Conservation (phyloP, 2,888 invertebrate species). For the Muscina levida region DNA sequence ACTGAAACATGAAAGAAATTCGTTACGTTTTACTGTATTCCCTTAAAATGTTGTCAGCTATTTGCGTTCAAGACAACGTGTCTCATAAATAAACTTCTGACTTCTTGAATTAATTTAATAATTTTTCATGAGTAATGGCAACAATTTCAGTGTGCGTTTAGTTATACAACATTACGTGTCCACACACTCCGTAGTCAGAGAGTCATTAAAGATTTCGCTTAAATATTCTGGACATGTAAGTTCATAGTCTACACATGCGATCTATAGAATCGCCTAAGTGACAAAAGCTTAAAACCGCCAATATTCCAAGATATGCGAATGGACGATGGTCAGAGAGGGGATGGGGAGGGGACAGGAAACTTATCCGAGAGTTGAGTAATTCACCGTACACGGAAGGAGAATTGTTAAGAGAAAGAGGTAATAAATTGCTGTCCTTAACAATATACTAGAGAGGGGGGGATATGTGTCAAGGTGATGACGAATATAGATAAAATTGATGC, state of each 20-base stretch:
- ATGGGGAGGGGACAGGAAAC: too few relatives aligned
- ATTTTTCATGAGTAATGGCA: conserved; percentile 13
- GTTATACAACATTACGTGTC: conserved; percentile 40
- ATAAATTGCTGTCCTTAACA: too few relatives aligned
- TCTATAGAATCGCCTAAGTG: conserved; percentile 11
- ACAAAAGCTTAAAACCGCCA: conserved; percentile 18
- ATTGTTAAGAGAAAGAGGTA: too few relatives aligned
- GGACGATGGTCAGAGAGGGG: too few relatives aligned
- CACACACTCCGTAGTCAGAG: conserved; percentile 7
- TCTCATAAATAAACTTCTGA: background rate
- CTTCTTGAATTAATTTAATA: conserved; percentile 16
- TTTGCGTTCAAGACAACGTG: background rate
- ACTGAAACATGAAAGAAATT: too few relatives aligned
- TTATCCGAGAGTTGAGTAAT: too few relatives aligned
- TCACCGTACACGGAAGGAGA: too few relatives aligned
- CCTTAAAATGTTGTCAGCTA: too few relatives aligned
- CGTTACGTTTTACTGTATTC: too few relatives aligned
- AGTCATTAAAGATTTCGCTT: conserved; percentile 2
- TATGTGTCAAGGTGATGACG: too few relatives aligned
- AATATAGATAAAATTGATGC: too few relatives aligned
- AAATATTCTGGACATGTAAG: conserved; percentile 55
- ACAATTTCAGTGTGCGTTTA: background rate
- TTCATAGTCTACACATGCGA: conserved; percentile 52
- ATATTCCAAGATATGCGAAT: background rate
- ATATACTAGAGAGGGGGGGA: too few relatives aligned